A percentile compares a stretch with the other conserved stretches of the same genome.
These are phyloP conservation scores for Cyclophora albipunctata DNA, from an alignment of 2,888 invertebrate genomes.

Conservation along the genomic window DNA sequence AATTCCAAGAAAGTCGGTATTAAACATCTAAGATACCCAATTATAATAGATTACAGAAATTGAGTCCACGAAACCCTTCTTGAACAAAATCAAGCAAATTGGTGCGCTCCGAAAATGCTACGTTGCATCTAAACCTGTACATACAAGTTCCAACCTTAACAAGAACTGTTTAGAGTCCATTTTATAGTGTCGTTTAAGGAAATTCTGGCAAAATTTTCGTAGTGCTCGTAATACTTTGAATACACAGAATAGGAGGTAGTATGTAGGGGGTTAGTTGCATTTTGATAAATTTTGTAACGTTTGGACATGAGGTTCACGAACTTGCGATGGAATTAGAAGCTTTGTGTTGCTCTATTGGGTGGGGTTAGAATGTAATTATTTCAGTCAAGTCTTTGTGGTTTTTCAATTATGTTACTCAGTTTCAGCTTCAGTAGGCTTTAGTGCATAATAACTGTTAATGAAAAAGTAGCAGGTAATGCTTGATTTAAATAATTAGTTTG, in stretches of 20 bases:
- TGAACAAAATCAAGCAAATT: constrained; percentile 60
- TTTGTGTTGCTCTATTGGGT: no score
- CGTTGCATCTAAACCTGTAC: constrained; percentile 41
- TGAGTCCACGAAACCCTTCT: constrained; percentile 27
- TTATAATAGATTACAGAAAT: constrained; percentile 6
- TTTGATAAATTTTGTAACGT: constrained; percentile 43
- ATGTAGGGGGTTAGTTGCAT: constrained; percentile 35
- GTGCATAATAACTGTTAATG: no score
- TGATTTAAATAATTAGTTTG: no score
- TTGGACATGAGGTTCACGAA: no score
- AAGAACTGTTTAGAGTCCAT: constrained; percentile 13
- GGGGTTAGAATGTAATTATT: no score
- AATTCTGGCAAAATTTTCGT: constrained; percentile 44
- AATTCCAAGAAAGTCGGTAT: no score
- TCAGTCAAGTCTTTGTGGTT: no score
- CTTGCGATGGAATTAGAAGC: no score
- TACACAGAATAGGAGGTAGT: constrained; percentile 41
- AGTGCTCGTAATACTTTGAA: constrained; percentile 45
- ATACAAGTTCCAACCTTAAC: constrained; percentile 22
- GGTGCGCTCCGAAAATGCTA: constrained; percentile 47
- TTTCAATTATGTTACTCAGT: no score
- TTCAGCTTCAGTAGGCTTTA: no score
- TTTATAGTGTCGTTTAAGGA: constrained; percentile 19
- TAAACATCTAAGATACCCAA: constrained; percentile 1
- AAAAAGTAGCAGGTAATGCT: no score